Evolutionary conservation across 2,797 vertebrate genomes (phyloP), one percentile per base, ranked within the genome.

Genomic region (Heterohyrax brucei): DNA sequence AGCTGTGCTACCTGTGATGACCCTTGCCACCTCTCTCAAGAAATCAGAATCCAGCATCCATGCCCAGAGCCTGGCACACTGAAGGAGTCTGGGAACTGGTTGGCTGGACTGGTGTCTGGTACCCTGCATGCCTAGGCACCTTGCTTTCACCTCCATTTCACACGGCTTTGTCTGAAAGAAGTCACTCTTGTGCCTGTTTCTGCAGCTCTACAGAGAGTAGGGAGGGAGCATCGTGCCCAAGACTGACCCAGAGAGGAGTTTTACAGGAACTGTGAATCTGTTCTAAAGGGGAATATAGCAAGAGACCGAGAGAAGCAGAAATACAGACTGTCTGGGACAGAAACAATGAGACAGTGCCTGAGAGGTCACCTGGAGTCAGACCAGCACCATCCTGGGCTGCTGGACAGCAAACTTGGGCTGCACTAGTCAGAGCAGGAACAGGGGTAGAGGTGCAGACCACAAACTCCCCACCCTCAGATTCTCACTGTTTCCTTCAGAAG

Each of bases 361-460:
- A 70, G 46, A 50, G 10, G 1, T 26, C 48, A 13, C 75, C 53
- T 10, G 30, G n/a, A 50, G 28, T 28, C 30, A 6, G 10, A 12
- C n/a, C 39, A 5, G 5, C 30, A 13, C 48, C 28, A 19, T 13
- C 44, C 82, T 19, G 16, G 6, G 68, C 30, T 22, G 61, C 53
- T 28, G 0, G 46, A 13, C 21, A 56, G 48, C 1, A 2, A 44
- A 19, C 14, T 0, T 3, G 0, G 39, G 59, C 21, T 26, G 7
- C 75, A 8, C 1, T 0, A 3, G 24, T n/a, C 9, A 44, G 73
- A 46, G 66, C 66, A 28, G 50, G 33, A 33, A 21, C 26, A 0
- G 22, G 26, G 10, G 59, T 18, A 2, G 6, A 53, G 53, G 24
- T 30, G 33, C 53, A 16, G 56, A 80, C 18, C 28, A 0, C 1